A percentile compares a stretch with the other conserved stretches of the same genome.
Conservation (phyloP, 2,113 vertebrate genomes). For the Carlito syrichta region DNA sequence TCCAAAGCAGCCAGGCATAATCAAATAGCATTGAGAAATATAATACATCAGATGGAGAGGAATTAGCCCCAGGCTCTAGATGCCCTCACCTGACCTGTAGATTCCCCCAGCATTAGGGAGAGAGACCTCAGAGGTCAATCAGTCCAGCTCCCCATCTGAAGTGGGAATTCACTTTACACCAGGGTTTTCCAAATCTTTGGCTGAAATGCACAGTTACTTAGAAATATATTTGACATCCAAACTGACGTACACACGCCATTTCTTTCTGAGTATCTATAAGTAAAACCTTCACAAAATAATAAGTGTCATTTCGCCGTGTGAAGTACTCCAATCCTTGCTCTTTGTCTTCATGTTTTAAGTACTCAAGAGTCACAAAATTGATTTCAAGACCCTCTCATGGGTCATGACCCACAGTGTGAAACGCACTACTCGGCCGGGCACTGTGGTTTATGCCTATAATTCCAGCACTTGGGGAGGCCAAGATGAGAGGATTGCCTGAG, state of each 20-base stretch:
- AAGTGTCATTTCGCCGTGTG: background rate
- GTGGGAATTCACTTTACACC: background rate
- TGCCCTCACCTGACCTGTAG: background rate
- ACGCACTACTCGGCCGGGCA: background rate
- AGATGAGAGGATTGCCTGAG: no score
- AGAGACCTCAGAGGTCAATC: background rate
- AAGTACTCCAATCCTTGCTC: background rate
- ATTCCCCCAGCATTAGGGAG: background rate
- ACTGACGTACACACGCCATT: accelerated
- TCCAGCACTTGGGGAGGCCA: no score
- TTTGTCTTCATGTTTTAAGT: background rate
- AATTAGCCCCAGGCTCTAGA: background rate
- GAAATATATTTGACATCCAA: background rate
- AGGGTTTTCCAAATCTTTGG: background rate
- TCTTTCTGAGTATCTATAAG: background rate
- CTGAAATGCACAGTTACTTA: background rate
- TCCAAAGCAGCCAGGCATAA: constrained; percentile 53
- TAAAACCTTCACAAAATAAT: background rate
- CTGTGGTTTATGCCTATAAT: no score
- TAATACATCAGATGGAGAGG: background rate
- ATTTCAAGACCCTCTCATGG: background rate
- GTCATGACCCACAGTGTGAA: background rate
- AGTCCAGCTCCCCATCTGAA: background rate
- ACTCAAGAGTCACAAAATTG: background rate
- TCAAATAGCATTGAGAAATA: constrained; percentile 56